These are phyloP conservation scores for Cnemophilus loriae DNA, from an alignment of 2,113 vertebrate species.

Conservation along the genomic window DNA sequence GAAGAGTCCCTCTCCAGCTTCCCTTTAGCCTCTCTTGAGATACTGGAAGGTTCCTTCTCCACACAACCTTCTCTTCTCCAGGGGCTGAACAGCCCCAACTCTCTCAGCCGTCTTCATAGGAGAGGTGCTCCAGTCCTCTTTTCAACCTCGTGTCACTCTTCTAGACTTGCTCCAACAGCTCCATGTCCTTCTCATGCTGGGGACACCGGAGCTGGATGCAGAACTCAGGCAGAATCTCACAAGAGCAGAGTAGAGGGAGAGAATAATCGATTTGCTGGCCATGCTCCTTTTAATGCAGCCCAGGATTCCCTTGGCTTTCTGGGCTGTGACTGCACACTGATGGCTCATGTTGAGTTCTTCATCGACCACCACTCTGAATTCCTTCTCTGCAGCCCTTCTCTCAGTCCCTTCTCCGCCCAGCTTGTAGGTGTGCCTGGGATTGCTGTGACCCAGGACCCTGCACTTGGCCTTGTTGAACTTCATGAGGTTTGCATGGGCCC, in stretches of 20 bases:
- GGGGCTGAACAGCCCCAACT: background rate
- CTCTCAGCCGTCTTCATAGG: background rate
- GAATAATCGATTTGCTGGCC: background rate
- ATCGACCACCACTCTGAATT: background rate
- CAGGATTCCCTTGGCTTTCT: background rate
- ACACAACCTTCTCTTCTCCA: background rate
- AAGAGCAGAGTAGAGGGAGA: background rate
- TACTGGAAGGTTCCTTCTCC: background rate
- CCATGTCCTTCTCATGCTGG: background rate
- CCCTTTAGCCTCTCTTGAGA: background rate
- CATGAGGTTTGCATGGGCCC: background rate
- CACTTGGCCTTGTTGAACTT: background rate
- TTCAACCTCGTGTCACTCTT: background rate
- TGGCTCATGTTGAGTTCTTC: background rate
- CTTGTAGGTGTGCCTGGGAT: background rate
- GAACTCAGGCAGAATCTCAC: background rate
- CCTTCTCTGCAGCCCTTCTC: background rate
- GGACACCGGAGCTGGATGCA: background rate
- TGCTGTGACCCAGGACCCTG: fast-evolving
- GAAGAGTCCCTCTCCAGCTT: background rate
- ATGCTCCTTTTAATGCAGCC: background rate
- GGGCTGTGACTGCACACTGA: background rate
- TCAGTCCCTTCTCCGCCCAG: background rate
- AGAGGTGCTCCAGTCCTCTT: background rate
- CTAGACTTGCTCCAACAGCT: background rate